Evolutionary conservation across 2,797 vertebrate species (phyloP), one percentile per base, ranked within the genome.

Genomic region (Saxicola maurus): DNA sequence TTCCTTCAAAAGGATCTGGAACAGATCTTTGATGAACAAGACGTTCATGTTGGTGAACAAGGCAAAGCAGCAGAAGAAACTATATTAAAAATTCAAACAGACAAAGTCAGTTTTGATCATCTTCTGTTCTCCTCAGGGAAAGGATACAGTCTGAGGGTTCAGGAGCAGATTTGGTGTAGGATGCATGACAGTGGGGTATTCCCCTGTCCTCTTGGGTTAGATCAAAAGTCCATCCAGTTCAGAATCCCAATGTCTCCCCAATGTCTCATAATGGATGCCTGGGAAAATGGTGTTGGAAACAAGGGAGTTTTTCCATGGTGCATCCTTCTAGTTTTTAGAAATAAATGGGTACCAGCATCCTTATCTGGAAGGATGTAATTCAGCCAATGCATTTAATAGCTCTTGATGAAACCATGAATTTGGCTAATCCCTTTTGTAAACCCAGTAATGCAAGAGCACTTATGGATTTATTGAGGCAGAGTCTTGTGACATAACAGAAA

Each of bases 231-330:
- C 17, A 3, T 24, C 28, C 16, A 65, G 48, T 78, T 76, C 53
- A 57, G 75, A 79, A 51, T 80, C 2, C 0, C 33, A 1, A 0
- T 30, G 20, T 31, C 31, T 89, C 7, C 30, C n/a, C 1, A 1
- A 4, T 11, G 45, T 33, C 23, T 77, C 1, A 2, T 23, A 68
- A 64, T 11, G 16, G 49, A 56, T 49, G 10, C 18, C 27, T 52
- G 62, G 64, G 33, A 67, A 87, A 89, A 75, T 17, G 28, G 38
- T 60, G 46, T 2, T 42, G 45, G 52, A 79, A 76, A 66, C 8
- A 31, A 65, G 31, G n/a, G 19, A 57, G 9, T 37, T 28, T 82
- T 87, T 83, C 61, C 24, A 11, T 16, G 30, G 24, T 3, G 6
- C 30, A 37, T 40, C 57, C 42, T 64, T 51, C 12, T 43, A 45